Base-by-base conservation (phyloP, 2,888 invertebrate genomes). In the Sphaerophoria taeniata region DNA sequence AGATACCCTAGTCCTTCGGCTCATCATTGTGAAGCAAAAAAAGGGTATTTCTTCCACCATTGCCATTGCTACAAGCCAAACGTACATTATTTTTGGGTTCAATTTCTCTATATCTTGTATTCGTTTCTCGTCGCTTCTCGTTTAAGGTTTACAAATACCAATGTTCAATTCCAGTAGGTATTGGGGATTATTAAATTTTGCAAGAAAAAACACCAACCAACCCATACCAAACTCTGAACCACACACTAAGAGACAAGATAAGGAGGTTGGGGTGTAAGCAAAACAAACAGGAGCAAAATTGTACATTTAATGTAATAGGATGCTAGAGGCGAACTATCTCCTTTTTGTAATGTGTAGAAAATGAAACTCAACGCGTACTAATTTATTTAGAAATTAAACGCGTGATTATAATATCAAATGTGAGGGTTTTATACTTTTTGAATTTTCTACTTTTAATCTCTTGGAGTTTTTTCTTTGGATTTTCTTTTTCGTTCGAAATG, bases 351-450 rank as follows among this genome's bases (percentile, higher is more conserved):
- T 73, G 73, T 69, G 79, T 31, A 69, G 73, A 79, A 79, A 79
- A 73, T 60, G 73, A 45, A 69, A 79, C 69, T 79, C 69, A 73
- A 60, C 73, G 73, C 79, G 79, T 61, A 61, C 73, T 73, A 73
- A 79, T 79, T 73, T 79, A 72, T 79, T 78, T 78, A 72, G 49
- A 78, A 78, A 72, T 65, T 77, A 56, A 65, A 58, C 63, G n/a
- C n/a, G 71, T 78, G 71, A 78, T 72, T 55, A 11, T 55, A 56
- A 65, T 72, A 65, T 34, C 49, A 72, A 58, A 58, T 51, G 31
- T 12, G 53, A 45, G 31, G 72, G 24, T 39, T 53, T 55, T 53
- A 6, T 69, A 55, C 31, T 43, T 24, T 39, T 60, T 1, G 16
- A 5, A 3, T 24, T 49, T 49, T 16, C 1, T 1, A 2, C 3